Evolutionary conservation across 2,113 vertebrate genomes (phyloP).

Genomic region (Semnopithecus entellus): DNA sequence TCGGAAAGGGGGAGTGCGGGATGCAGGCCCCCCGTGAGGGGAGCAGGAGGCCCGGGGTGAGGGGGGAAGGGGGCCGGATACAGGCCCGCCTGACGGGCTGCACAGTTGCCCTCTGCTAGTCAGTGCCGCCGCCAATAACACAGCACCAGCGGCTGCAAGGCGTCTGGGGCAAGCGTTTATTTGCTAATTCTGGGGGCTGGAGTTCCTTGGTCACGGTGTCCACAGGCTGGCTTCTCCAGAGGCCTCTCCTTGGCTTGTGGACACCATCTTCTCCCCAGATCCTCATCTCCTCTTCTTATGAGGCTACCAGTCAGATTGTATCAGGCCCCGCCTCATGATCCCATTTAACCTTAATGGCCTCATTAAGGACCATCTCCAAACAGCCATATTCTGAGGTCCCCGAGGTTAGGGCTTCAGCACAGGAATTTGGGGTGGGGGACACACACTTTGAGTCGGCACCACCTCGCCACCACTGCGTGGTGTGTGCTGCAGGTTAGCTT

Average conservation of each 20-base stretch:
- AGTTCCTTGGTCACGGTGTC: not conserved
- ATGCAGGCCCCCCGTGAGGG: too few relatives aligned
- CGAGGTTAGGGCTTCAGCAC: not conserved
- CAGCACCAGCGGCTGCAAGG: not conserved
- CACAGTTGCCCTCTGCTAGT: not conserved
- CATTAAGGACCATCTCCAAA: not conserved
- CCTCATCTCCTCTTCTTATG: not conserved
- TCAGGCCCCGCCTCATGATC: not conserved
- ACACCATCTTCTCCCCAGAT: not conserved
- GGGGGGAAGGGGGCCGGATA: fast-evolving
- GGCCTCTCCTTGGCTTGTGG: not conserved
- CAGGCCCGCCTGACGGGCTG: not conserved
- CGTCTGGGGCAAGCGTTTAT: not conserved
- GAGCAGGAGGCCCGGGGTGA: too few relatives aligned
- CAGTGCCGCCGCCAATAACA: not conserved
- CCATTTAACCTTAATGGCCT: not conserved
- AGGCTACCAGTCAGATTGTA: not conserved
- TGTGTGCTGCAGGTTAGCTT: not conserved
- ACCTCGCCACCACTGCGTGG: not conserved
- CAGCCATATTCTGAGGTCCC: not conserved
- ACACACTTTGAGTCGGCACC: not conserved
- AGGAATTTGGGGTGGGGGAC: too few relatives aligned
- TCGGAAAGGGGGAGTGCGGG: not conserved
- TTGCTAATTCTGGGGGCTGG: not conserved
- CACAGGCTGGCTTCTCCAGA: not conserved